Percentiles rank a stretch among this genome's conserved stretches.
Evolutionary conservation across 1,140 invertebrate genomes (phyloP).

Genomic region (Hycleus phaleratus): DNA sequence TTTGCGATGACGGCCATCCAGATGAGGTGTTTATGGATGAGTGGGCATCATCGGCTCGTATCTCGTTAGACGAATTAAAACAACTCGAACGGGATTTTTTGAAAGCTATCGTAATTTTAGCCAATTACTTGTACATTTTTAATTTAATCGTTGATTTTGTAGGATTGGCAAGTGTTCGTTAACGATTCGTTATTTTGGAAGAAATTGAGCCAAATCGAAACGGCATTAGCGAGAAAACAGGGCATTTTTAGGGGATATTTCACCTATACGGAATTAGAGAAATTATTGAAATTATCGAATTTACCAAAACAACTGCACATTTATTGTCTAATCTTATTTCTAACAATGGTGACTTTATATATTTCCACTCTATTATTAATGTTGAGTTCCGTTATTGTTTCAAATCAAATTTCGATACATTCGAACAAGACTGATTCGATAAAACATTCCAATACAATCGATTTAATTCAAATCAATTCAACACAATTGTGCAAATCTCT

Average conservation of each 20-base stretch:
- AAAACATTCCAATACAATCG: slow-evolving; percentile 16
- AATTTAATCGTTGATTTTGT: slow-evolving; percentile 31
- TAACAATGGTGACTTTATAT: slow-evolving; percentile 63
- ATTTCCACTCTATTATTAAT: slow-evolving; percentile 62
- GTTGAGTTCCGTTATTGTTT: slow-evolving; percentile 58
- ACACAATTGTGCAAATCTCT: slow-evolving; percentile 21
- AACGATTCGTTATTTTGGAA: slow-evolving; percentile 62
- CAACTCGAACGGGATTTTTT: slow-evolving; percentile 82
- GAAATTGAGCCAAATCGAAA: slow-evolving; percentile 60
- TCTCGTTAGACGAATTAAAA: slow-evolving; percentile 70
- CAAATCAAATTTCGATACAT: slow-evolving; percentile 50
- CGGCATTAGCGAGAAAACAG: slow-evolving; percentile 60
- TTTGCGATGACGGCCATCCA: slow-evolving; percentile 85
- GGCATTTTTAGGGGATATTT: slow-evolving; percentile 66
- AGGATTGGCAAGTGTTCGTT: slow-evolving; percentile 82
- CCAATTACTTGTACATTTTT: not conserved
- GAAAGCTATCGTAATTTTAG: slow-evolving; percentile 70
- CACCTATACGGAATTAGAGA: slow-evolving; percentile 73
- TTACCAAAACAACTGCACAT: slow-evolving; percentile 45
- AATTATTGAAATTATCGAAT: slow-evolving; percentile 50
- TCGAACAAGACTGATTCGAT: slow-evolving; percentile 10
- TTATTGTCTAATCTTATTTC: slow-evolving; percentile 49
- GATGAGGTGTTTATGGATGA: slow-evolving; percentile 81
- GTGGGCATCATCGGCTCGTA: slow-evolving; percentile 76
- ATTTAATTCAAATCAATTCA: slow-evolving; percentile 17